Evolutionary conservation across 2,797 vertebrate species (phyloP).

Genomic region (Hypotaenidia philippensis): DNA sequence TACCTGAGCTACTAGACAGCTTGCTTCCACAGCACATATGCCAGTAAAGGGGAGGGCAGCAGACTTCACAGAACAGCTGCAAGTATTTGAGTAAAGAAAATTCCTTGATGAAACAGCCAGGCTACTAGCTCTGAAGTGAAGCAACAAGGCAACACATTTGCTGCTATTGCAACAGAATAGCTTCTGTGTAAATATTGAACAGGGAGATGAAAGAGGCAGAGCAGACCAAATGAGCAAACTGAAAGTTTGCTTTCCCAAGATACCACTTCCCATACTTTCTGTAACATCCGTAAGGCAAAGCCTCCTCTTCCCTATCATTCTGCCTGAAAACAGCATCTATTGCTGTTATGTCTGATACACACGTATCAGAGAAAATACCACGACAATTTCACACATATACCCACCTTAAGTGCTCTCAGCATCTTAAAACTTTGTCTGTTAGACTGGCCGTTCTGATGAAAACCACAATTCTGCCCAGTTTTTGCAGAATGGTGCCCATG

Average conservation of each 20-base stretch:
- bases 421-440: not conserved
- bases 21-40: not conserved
- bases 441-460: rapidly evolving
- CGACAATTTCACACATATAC: not conserved
- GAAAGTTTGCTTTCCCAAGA: not conserved
- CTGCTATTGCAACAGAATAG: not conserved
- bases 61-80: not conserved
- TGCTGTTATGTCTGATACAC: not conserved
- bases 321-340: not conserved
- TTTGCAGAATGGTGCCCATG: not conserved
- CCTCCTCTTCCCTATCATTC: not conserved
- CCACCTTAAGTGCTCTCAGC: not conserved
- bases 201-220: not conserved
- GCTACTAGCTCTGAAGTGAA: not conserved
- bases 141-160: not conserved
- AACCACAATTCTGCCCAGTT: not conserved
- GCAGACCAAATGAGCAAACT: not conserved
- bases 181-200: not conserved
- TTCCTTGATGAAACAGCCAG: not conserved
- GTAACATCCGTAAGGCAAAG: not conserved
- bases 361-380: rapidly evolving
- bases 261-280: not conserved
- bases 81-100: not conserved
- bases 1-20: not conserved
- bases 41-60: rapidly evolving